phyloP scores from a whole-genome alignment of 2,888 invertebrate species.

The Copidosoma aretas region DNA sequence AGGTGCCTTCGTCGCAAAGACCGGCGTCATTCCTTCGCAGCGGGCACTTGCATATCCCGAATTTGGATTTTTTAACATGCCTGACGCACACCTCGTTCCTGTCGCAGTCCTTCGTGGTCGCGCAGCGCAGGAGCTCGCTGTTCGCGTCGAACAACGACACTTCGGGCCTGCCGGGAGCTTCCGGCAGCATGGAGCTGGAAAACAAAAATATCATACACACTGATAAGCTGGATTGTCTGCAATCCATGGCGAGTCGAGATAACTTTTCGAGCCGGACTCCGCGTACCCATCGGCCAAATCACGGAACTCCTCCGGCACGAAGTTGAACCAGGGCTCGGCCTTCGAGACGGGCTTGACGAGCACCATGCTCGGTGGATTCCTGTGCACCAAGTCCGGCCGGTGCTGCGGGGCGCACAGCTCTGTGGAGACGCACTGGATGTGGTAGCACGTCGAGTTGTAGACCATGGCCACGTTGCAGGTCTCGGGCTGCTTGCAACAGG shows the following conservation, averaged over 20 bases:
- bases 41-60: slow-evolving; percentile 77
- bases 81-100: slow-evolving; percentile 75
- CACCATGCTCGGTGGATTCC: slow-evolving; percentile 76
- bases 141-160: slow-evolving; percentile 61
- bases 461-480: slow-evolving; percentile 82
- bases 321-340: slow-evolving; percentile 65
- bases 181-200: slow-evolving; percentile 51
- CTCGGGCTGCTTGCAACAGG: slow-evolving; percentile 70
- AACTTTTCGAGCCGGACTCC: no score
- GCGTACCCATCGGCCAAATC: no score
- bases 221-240: no score
- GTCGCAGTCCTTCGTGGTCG: slow-evolving; percentile 68
- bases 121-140: slow-evolving; percentile 69
- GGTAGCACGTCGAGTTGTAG: slow-evolving; percentile 77
- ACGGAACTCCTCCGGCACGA: slow-evolving; percentile 43
- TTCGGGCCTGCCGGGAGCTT: slow-evolving; percentile 49
- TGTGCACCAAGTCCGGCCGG: slow-evolving; percentile 66
- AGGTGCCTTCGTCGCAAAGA: slow-evolving; percentile 46
- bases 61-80: slow-evolving; percentile 66
- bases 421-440: slow-evolving; percentile 75
- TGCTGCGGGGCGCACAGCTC: slow-evolving; percentile 75
- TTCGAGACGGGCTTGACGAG: slow-evolving; percentile 75
- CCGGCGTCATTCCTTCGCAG: slow-evolving; percentile 66
- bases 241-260: no score
- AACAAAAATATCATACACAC: slow-evolving; percentile 12